These are phyloP conservation scores for Colistium nudipinnis DNA, from an alignment of 2,113 vertebrate genomes.

Conservation along the genomic window DNA sequence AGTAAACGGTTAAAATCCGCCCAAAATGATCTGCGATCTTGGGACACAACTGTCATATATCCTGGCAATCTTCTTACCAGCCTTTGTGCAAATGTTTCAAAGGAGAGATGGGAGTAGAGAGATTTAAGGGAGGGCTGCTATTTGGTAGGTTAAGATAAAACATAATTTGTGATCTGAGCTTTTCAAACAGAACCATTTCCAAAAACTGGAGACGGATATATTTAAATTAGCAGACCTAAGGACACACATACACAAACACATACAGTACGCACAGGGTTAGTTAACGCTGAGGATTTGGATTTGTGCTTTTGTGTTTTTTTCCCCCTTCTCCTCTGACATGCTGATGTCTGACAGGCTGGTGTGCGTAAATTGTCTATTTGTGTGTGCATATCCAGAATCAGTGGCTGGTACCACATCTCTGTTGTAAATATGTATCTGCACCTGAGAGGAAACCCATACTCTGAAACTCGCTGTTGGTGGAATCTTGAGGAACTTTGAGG, in stretches of 20 bases:
- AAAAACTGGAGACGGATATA: slow-evolving; percentile 56
- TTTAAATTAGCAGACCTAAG: slow-evolving; percentile 42
- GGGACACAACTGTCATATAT: slow-evolving; percentile 26
- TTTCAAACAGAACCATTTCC: slow-evolving; percentile 46
- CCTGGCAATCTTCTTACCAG: slow-evolving; percentile 30
- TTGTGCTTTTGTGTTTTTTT: not conserved
- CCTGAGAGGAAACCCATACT: slow-evolving; percentile 21
- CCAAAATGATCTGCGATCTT: slow-evolving; percentile 25
- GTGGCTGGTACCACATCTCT: not conserved
- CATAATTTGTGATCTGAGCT: slow-evolving; percentile 47
- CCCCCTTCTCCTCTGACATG: slow-evolving; percentile 11
- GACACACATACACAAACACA: slow-evolving; percentile 24
- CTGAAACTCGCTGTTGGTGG: slow-evolving; percentile 6
- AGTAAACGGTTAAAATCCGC: slow-evolving; percentile 22
- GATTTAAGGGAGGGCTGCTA: slow-evolving; percentile 6
- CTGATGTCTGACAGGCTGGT: slow-evolving; percentile 4
- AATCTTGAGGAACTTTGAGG: slow-evolving; percentile 1
- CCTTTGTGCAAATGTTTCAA: not conserved
- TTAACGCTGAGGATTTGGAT: slow-evolving; percentile 5
- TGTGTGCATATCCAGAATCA: slow-evolving; percentile 3
- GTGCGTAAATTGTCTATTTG: not conserved
- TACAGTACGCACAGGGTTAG: slow-evolving; percentile 11
- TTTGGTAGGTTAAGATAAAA: slow-evolving; percentile 23
- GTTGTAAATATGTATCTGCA: slow-evolving; percentile 31
- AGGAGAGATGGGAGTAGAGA: not conserved